Base-by-base conservation (phyloP, 2,797 vertebrate species). In the Clarias fuscus region DNA sequence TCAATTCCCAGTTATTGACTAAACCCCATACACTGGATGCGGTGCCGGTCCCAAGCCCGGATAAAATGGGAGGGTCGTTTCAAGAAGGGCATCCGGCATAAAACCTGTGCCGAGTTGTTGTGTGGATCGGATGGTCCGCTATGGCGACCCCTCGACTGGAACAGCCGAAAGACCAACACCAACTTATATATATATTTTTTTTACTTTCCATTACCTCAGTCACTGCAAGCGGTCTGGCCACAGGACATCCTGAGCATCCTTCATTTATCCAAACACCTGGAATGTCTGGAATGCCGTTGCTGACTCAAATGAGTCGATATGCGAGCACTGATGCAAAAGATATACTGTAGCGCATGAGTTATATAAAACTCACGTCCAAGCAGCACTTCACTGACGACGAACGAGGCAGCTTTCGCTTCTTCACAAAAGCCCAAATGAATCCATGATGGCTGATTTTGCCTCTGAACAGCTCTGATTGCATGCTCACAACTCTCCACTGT, bases 361-460 rank as follows among this genome's bases (percentile, higher is more conserved):
- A 56, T 72, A 65, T 80, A 72, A 80, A 82, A 62, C 82, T 70
- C 56, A 33, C 33, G 1, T 33, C 10, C 40, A 37, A 65, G 73
- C 77, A 72, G 40, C 82, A 83, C 86, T 86, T 86, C 73, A 86
- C 20, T 56, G 56, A 3, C 30, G 33, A 64, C 22, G 70, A n/a
- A 40, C 22, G 18, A 84, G 48, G 61, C 15, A 65, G 27, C 61
- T 84, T 84, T 64, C 56, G 14, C 53, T 62, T 62, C 27, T 59
- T 37, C 82, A 87, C 83, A 84, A 84, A 87, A 81, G 68, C 17
- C 53, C 37, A 80, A 84, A 87, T 81, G 83, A 81, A 56, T 56
- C 48, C 30, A 20, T 24, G 67, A 77, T 78, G 72, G 67, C 53
- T 78, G 72, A 77, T 37, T 84, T 84, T 84, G 82, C 77, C 75